Evolutionary conservation across 1,140 invertebrate species (phyloP).

Genomic region (Drosophila ogumai): DNA sequence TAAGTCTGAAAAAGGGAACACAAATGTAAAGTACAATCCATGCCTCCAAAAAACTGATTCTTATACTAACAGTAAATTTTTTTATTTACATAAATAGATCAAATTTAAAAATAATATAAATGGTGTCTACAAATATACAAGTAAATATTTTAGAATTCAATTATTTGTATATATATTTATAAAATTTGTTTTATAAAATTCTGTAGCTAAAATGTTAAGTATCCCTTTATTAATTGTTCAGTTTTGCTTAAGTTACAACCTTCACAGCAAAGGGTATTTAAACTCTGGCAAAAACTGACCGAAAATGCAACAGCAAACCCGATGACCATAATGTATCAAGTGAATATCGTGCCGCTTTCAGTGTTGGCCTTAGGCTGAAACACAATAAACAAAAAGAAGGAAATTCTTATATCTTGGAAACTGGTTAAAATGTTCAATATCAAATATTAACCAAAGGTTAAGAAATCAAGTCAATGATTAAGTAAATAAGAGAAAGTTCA

Average conservation of each 20-base stretch:
- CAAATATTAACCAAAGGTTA: not conserved
- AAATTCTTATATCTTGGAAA: not conserved
- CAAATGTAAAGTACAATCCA: not conserved
- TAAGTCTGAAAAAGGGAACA: not conserved
- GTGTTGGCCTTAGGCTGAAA: conserved; percentile 48
- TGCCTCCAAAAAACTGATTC: not conserved
- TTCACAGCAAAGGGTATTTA: conserved; percentile 10
- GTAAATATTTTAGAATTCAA: not conserved
- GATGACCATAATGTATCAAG: conserved; percentile 49
- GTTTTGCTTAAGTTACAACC: no score
- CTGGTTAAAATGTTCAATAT: not conserved
- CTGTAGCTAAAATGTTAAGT: not conserved
- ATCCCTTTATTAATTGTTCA: no score
- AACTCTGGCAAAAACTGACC: conserved; percentile 1
- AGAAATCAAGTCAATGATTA: not conserved
- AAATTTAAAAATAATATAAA: not conserved
- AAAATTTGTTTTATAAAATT: not conserved
- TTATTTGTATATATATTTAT: not conserved
- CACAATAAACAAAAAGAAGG: not conserved
- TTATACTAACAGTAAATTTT: not conserved
- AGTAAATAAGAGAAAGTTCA: not conserved
- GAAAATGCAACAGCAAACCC: conserved; percentile 10
- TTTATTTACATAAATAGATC: not conserved
- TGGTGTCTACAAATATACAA: not conserved
- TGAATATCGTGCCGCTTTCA: conserved; percentile 50